These are phyloP conservation scores for Drosophila ambigua DNA, from an alignment of 1,140 invertebrate genomes.

Conservation along the genomic window DNA sequence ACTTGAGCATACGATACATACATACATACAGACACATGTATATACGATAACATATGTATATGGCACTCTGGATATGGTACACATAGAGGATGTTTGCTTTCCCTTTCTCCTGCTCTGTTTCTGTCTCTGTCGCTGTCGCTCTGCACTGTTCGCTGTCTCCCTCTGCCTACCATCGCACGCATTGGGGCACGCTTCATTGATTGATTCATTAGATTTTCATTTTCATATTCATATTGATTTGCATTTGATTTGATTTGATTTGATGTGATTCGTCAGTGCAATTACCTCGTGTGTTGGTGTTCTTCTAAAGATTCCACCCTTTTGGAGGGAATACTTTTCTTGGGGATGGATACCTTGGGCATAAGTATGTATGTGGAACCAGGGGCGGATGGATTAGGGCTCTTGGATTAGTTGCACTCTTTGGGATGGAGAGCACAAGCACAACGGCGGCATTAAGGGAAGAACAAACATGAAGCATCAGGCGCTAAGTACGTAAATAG, in stretches of 20 bases:
- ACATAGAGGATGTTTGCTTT: constrained; percentile 8
- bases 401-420: too few species aligned
- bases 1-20: constrained; percentile 37
- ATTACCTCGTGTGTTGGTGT: constrained; percentile 47
- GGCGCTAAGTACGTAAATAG: constrained; percentile 7
- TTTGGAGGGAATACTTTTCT: constrained; percentile 1
- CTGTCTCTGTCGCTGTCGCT: constrained; percentile 1
- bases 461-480: constrained; percentile 2
- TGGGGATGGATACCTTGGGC: constrained; percentile 9
- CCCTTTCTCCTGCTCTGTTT: constrained; percentile 6
- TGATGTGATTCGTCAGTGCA: constrained; percentile 31
- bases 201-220: neutral
- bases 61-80: constrained; percentile 24
- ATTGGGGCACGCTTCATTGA: neutral
- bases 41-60: constrained; percentile 8
- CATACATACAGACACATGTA: constrained; percentile 13
- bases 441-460: constrained; percentile 30
- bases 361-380: constrained; percentile 12
- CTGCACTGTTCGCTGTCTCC: constrained; percentile 11
- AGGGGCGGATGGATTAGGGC: constrained; percentile 11
- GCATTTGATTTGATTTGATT: constrained; percentile 26
- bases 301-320: neutral
- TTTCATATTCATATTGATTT: neutral
- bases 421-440: constrained; percentile 11
- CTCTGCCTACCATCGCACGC: constrained; percentile 14